phyloP scores from a whole-genome alignment of 2,113 vertebrate species.

The Pycnonotus jocosus region DNA sequence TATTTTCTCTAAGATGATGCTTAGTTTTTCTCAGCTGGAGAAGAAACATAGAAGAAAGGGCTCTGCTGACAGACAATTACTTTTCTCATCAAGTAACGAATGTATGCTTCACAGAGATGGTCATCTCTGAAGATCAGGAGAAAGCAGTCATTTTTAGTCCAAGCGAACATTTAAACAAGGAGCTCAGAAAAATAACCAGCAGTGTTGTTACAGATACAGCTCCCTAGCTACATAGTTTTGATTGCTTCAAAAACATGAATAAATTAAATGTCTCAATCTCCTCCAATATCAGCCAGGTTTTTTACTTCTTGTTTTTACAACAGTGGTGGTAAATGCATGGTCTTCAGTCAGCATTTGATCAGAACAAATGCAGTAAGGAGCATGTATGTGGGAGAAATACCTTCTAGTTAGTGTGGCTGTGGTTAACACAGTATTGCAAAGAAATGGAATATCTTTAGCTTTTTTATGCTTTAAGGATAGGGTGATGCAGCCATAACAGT shows the following conservation, averaged over 20 bases:
- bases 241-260: background rate
- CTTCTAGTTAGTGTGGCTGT: background rate
- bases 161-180: background rate
- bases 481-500: background rate
- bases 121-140: background rate
- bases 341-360: background rate
- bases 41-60: background rate
- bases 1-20: background rate
- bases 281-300: background rate
- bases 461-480: background rate
- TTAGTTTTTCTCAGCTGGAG: background rate
- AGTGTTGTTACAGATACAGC: background rate
- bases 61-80: background rate
- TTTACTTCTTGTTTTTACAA: background rate
- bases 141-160: background rate
- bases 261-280: background rate
- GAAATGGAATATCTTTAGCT: background rate
- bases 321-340: background rate
- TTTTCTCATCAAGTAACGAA: background rate
- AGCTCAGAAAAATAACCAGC: background rate
- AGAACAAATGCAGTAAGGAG: background rate
- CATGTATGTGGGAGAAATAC: accelerated
- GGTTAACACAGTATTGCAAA: background rate
- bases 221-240: background rate
- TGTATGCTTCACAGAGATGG: background rate